Evolutionary conservation across 2,797 vertebrate species (phyloP), one percentile per base, ranked within the genome.

Genomic region (Macroramphosus scolopax): DNA sequence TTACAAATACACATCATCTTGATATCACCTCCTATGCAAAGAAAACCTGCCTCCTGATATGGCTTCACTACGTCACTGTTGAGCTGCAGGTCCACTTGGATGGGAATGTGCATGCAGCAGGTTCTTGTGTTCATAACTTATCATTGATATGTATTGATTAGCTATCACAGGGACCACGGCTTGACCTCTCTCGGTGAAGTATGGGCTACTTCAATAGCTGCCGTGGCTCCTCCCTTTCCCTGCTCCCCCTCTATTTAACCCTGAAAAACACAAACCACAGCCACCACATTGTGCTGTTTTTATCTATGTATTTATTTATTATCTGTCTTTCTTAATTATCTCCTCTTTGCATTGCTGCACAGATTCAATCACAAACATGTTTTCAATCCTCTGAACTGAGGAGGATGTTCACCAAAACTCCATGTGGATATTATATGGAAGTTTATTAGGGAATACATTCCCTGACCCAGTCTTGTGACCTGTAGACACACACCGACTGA

Each of bases 121-220:
- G 36, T 50, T 78, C 29, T 58, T 59, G 47, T 54, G 31, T 68
- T 77, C 51, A 57, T 75, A 47, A 74, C 68, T 72, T 47, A 76
- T 75, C 68, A 79, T 52, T 63, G 44, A 70, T 71, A 29, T 54
- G 26, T 63, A 81, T 77, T 78, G 84, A 85, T 80, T 76, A 71
- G 15, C 61, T 33, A 61, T 77, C 80, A 58, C 36, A 28, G 34
- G 30, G 63, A 55, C 61, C 61, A 12, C 14, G 44, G 42, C 44
- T 48, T 83, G 64, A 78, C 78, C 68, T 75, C 72, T 49, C 3
- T 55, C 35, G 15, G 60, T 75, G 67, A 81, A 79, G 57, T 73
- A 79, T 55, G 62, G 52, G 29, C 22, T 45, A 38, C 42, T 68
- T 68, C 45, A 65, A 34, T 55, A 51, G 46, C 46, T 45, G 41